phyloP scores from a whole-genome alignment of 2,797 vertebrate species.

The Gallinago solitaria region DNA sequence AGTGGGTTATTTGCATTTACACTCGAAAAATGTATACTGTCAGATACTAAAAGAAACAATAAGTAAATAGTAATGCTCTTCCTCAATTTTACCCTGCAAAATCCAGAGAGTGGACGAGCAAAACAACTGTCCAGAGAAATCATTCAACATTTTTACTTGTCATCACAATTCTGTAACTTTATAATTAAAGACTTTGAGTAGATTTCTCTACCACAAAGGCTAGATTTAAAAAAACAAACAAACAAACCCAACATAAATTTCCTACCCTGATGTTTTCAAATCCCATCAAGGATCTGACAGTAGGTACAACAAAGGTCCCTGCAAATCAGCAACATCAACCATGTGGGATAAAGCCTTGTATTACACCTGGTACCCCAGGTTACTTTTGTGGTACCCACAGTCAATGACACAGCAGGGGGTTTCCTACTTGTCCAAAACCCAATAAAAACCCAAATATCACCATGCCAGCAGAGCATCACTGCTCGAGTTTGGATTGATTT shows the following conservation, averaged over 20 bases:
- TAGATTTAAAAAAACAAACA: not conserved
- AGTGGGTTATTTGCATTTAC: slow-evolving; percentile 20
- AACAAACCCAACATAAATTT: not conserved
- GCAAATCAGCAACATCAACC: not conserved
- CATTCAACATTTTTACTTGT: not conserved
- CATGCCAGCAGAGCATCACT: not conserved
- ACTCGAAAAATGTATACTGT: not conserved
- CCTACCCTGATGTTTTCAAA: not conserved
- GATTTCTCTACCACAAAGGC: not conserved
- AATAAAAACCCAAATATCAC: not conserved
- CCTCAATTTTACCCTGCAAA: not conserved
- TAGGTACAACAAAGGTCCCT: not conserved
- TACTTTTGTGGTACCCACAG: not conserved
- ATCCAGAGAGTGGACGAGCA: not conserved
- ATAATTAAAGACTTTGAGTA: not conserved
- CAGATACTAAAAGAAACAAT: not conserved
- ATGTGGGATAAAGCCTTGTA: not conserved
- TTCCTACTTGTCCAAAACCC: not conserved
- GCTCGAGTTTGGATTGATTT: not conserved
- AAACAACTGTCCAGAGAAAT: not conserved
- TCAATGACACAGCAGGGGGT: not conserved
- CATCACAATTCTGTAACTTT: not conserved
- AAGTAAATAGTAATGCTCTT: not conserved
- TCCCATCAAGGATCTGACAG: not conserved
- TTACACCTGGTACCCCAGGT: not conserved